Percentiles rank a stretch among this genome's conserved stretches.
These are phyloP conservation scores for Barnardius zonarius DNA, from an alignment of 2,113 vertebrate species.

Conservation along the genomic window DNA sequence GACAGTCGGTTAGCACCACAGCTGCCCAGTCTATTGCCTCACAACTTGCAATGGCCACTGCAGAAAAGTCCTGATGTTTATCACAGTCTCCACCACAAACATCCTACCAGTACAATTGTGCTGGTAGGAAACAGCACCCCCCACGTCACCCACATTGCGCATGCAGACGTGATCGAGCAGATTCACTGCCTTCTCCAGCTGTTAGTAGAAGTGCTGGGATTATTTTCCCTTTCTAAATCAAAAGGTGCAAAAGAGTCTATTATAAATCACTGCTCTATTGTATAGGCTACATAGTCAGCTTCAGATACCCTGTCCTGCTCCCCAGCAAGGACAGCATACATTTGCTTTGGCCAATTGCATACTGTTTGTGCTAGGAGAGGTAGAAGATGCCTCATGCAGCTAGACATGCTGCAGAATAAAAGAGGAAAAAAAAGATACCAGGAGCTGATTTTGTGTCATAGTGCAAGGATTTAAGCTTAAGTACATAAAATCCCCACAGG, in stretches of 20 bases:
- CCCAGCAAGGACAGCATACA: background rate
- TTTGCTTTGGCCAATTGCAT: slow-evolving; percentile 16
- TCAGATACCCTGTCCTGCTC: background rate
- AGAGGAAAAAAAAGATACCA: background rate
- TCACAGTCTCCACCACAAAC: background rate
- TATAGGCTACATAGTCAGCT: background rate
- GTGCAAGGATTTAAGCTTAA: background rate
- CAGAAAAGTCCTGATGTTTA: background rate
- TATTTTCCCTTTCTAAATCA: background rate
- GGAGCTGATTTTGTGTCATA: background rate
- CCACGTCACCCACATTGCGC: background rate
- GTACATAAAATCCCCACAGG: background rate
- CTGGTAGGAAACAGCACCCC: background rate
- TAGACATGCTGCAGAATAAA: background rate
- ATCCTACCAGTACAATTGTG: background rate
- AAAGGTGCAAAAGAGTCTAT: background rate
- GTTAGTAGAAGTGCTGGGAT: background rate
- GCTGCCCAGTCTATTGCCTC: background rate
- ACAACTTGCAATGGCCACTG: background rate
- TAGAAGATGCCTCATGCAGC: background rate
- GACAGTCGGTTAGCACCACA: background rate
- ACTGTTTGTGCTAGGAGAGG: background rate
- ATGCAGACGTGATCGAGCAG: rapidly evolving
- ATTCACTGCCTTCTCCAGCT: background rate
- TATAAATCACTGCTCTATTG: background rate